A percentile compares a stretch with the other conserved stretches of the same genome.
Evolutionary conservation across 1,140 invertebrate species (phyloP).

Genomic region (Brachionus koreanus): DNA sequence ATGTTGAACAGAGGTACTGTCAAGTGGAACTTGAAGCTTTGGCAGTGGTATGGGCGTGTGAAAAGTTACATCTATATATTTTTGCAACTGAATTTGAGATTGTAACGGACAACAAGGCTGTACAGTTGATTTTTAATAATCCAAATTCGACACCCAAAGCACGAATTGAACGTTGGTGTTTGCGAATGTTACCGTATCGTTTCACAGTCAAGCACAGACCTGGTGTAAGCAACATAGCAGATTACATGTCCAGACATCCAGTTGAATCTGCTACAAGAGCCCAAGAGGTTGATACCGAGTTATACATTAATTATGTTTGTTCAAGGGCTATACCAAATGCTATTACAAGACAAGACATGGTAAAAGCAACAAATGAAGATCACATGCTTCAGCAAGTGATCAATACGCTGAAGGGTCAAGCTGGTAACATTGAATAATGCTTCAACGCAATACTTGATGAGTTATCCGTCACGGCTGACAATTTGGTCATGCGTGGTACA

Average conservation of each 20-base stretch:
- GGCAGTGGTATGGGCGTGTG: neutral
- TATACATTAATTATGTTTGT: neutral
- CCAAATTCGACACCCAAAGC: neutral
- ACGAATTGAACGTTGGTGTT: neutral
- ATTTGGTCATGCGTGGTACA: neutral
- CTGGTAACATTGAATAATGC: neutral
- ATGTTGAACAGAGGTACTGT: constrained; percentile 49
- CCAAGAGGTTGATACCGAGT: neutral
- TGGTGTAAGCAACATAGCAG: neutral
- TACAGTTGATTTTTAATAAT: constrained; percentile 11
- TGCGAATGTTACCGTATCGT: neutral
- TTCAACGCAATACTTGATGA: neutral
- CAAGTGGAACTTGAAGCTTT: constrained; percentile 42
- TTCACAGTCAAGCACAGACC: constrained; percentile 4
- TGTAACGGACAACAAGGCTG: neutral
- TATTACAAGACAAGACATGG: neutral
- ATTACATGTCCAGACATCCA: neutral
- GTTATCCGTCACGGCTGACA: neutral
- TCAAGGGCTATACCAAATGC: neutral
- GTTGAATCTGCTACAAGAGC: too few relatives aligned
- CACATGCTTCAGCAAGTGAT: neutral
- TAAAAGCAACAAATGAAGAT: neutral
- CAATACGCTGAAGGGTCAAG: neutral
- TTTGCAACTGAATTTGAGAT: constrained; percentile 5
- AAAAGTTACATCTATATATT: constrained; percentile 19